phyloP scores from a whole-genome alignment of 2,797 vertebrate genomes.

The Micrastur ruficollis region DNA sequence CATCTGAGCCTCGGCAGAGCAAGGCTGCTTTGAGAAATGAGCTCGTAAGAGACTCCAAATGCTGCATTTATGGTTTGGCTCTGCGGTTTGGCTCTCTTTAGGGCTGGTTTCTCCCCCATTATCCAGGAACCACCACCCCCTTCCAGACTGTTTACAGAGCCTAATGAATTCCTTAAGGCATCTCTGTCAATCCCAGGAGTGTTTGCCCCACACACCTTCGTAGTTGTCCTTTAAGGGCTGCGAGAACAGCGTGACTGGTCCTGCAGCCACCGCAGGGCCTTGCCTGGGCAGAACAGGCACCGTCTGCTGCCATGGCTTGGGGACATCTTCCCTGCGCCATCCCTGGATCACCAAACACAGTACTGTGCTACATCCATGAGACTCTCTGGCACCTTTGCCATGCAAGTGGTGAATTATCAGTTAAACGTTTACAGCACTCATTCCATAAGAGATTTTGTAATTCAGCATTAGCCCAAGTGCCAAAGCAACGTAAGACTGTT shows the following conservation, averaged over 20 bases:
- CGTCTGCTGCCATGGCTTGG: fast-evolving
- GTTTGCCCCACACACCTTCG: neutral
- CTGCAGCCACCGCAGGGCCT: fast-evolving
- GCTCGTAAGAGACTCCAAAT: neutral
- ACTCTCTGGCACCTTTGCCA: fast-evolving
- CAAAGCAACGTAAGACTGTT: neutral
- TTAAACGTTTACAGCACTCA: neutral
- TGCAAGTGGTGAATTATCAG: neutral
- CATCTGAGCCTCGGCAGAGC: neutral
- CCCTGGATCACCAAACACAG: fast-evolving
- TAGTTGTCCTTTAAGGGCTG: fast-evolving
- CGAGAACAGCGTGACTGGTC: fast-evolving
- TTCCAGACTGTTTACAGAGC: neutral
- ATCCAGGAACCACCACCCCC: neutral
- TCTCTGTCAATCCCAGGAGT: fast-evolving
- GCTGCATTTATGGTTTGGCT: fast-evolving
- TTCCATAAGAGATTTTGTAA: neutral
- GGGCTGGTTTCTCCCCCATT: neutral
- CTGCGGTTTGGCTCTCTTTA: neutral
- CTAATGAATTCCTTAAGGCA: fast-evolving
- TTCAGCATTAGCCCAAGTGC: neutral
- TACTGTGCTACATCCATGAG: fast-evolving
- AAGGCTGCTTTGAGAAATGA: neutral
- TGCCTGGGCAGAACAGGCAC: no score
- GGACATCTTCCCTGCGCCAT: fast-evolving